Evolutionary conservation across 2,113 vertebrate genomes (phyloP).

Genomic region (Ciconia boyciana): DNA sequence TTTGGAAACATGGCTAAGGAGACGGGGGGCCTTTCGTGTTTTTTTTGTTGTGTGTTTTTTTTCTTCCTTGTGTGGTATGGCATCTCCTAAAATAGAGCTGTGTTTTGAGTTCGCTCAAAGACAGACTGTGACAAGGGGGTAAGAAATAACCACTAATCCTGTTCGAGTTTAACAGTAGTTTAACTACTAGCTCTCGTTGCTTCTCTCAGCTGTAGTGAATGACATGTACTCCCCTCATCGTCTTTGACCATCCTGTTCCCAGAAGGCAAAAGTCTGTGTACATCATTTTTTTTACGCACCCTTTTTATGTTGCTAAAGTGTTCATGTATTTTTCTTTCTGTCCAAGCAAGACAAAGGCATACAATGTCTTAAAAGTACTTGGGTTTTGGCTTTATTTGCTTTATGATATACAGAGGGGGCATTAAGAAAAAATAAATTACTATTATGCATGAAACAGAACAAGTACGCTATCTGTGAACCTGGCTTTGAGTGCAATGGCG

Average conservation of each 20-base stretch:
- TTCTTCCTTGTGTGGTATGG: not conserved
- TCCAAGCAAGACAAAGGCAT: not conserved
- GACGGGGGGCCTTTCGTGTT: not conserved
- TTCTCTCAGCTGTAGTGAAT: not conserved
- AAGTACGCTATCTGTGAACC: not conserved
- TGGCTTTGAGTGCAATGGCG: not conserved
- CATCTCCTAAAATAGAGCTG: not conserved
- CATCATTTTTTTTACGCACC: not conserved
- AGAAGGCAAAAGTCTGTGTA: not conserved
- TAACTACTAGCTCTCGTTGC: not conserved
- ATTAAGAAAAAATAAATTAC: not conserved
- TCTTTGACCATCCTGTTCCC: not conserved
- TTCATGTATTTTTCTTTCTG: not conserved
- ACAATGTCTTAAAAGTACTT: not conserved
- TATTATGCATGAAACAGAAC: accelerated
- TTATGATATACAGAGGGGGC: not conserved
- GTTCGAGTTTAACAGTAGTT: too few relatives aligned
- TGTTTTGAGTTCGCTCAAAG: not conserved
- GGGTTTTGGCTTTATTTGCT: not conserved
- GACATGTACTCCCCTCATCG: not conserved
- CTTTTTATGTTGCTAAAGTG: not conserved
- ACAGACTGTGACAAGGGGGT: not conserved
- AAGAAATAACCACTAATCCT: not conserved
- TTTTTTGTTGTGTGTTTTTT: not conserved
- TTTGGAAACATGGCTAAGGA: not conserved